Base-by-base conservation (phyloP, 1,140 invertebrate species). In the Drosophila fuyamai region DNA sequence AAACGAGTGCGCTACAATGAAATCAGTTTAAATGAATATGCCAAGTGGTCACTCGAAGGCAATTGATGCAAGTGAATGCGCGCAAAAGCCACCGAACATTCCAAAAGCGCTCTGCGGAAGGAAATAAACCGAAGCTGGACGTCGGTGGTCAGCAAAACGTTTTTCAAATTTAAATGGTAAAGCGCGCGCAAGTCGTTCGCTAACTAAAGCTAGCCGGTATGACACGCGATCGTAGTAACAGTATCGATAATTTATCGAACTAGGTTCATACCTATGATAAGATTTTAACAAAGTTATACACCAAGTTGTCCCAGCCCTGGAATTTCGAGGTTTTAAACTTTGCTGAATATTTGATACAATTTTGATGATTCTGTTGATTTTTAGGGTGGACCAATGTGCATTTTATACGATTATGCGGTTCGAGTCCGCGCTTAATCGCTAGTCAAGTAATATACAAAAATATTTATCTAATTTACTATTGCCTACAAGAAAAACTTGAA, bases 1-100 rank as follows among this genome's bases (percentile, higher is more conserved):
- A 79, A 83, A 79, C 79, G 60, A 82, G 58, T 80, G 66, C 47
- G 63, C 55, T 44, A 73, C 70, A 59, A 58, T 51, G 72, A 76
- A 76, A 75, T 63, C 55, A 9, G 40, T 35, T 62, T 35, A 32
- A 62, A 32, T 59, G 60, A 60, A 60, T 63, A 53, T 53, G 50
- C 50, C 50, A 36, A 53, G 50, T 53, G 50, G 50, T 10, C 50
- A 53, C 50, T 53, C 50, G 50, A 53, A 53, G 32, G 32, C 50
- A 53, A 53, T 53, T 53, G 50, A 53, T 53, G 50, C 50, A 53
- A 53, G 50, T 53, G 50, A 53, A 53, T 53, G 50, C 50, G 50
- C 50, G 50, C 55, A 35, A 27, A 43, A 43, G 10, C 36, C 14
- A 35, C 48, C 14, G 50, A 53, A 53, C 32, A 53, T 35, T 53